Base-by-base conservation (phyloP, 1,140 invertebrate genomes). In the Aporrectodea caliginosa region DNA sequence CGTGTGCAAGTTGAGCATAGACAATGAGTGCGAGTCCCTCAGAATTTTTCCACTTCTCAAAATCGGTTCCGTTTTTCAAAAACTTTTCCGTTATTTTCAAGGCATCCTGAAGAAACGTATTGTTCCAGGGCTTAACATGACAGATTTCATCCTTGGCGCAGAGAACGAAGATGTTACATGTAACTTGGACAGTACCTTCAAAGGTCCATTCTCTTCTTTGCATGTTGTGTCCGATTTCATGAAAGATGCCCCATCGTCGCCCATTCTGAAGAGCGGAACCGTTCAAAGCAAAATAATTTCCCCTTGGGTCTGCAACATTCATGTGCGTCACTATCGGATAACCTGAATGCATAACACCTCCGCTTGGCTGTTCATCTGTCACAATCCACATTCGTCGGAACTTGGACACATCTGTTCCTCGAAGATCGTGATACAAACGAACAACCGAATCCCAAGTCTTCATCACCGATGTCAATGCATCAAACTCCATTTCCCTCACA, bases 211-310 rank as follows among this genome's bases (percentile, higher is more conserved):
- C 32, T 2, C 22, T 6, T 34, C 78, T 35, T 77, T 84, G 84
- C 35, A 84, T 81, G 70, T 84, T 84, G 75, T 84, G 84, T 16
- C 84, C 84, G 0, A 84, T 34, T 81, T 84, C 83, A 43, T 84
- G 83, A 75, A 82, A 84, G 30, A 84, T 16, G 0, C 83, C 83
- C 84, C 83, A 84, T 34, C 68, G 73, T 27, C 82, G 82, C 31
- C 82, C 69, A 31, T 70, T 69, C 32, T 35, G 34, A 22, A 82
- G 70, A 33, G 72, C 68, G 22, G 80, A 34, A 30, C 31, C 29
- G 69, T 80, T 71, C n/a, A 81, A 73, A 33, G 82, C 35, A 72
- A 79, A 81, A 33, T 78, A 43, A 29, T 77, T 75, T 35, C 74
- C 71, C 34, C 78, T 78, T 68, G 77, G 80, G 34, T 83, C 74